A percentile compares a stretch with the other conserved stretches of the same genome.
Conservation (phyloP, 2,797 vertebrate genomes). For the Myripristis murdjan region DNA sequence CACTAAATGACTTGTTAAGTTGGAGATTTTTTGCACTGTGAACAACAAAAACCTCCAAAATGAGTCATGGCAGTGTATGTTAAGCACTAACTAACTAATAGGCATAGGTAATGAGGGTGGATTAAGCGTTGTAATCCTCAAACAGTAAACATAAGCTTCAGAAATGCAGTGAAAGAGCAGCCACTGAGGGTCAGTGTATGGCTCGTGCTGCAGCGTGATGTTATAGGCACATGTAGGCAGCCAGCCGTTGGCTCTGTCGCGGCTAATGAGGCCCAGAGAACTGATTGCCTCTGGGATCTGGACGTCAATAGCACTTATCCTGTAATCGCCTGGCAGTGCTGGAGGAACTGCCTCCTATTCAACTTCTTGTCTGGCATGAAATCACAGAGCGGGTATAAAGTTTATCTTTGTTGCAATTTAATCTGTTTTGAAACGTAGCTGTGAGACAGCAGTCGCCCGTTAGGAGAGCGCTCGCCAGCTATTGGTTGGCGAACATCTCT, state of each 20-base stretch:
- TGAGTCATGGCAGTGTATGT: neutral
- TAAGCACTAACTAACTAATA: neutral
- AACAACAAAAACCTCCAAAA: too few relatives aligned
- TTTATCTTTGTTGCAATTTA: conserved; percentile 18
- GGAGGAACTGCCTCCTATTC: conserved; percentile 42
- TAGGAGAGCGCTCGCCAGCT: neutral
- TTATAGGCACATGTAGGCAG: conserved; percentile 45
- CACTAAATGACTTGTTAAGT: too few relatives aligned
- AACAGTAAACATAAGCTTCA: conserved; percentile 1
- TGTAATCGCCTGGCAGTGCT: conserved; percentile 53
- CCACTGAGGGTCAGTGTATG: neutral
- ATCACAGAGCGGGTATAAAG: conserved; percentile 15
- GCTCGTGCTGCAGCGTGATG: conserved; percentile 44
- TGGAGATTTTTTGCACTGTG: too few relatives aligned
- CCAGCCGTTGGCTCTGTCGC: conserved; percentile 48
- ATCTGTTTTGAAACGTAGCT: conserved; percentile 2
- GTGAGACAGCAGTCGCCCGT: neutral
- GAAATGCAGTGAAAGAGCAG: neutral
- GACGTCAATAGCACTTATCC: conserved; percentile 76
- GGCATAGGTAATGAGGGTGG: neutral
- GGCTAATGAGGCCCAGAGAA: conserved; percentile 70
- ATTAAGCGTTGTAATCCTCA: neutral
- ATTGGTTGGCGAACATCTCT: conserved; percentile 7
- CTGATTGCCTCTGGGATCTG: conserved; percentile 66
- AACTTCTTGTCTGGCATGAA: conserved; percentile 27